Base-by-base conservation (phyloP, 2,113 vertebrate species). In the Crotalus tigris region DNA sequence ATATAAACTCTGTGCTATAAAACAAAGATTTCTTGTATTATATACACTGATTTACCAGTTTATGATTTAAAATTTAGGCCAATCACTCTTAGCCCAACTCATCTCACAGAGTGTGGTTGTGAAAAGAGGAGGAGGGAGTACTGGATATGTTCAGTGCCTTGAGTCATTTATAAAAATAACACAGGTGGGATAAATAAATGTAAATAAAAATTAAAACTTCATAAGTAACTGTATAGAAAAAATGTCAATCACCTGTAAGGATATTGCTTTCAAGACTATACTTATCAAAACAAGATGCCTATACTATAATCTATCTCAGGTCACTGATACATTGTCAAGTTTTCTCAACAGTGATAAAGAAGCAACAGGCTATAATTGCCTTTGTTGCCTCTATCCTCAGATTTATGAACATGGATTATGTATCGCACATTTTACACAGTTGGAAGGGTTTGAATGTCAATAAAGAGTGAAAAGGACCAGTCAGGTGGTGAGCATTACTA, bases 361-460 rank as follows among this genome's bases (percentile, higher is more conserved):
- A 97, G 96, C 97, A 97, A 97, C 96, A 96, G 96, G 97, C 94
- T 97, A 92, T 96, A 97, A 98, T 97, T 97, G 96, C 57, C 89
- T 92, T 93, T 95, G 96, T 97, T 97, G 95, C 95, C 95, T 95
- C 54, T 94, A 94, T 95, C 95, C 94, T 92, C 92, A 96, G 95
- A 96, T 90, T 97, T 96, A 97, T 15, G 39, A 94, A 93, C 55
- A 69, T 49, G 97, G 97, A 98, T 97, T 97, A 97, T 64, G 95
- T 85, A 88, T 88, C 96, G 95, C 93, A 96, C 96, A 95, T 97
- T 97, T 96, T 96, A 96, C 97, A 96, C 97, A 92, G 95, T 96
- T 96, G 97, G 97, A 97, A 96, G 97, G 96, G 96, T 97, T 97
- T 92, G 94, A 93, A 95, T 97, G 94, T 96, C 96, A 97, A 97